phyloP scores from a whole-genome alignment of 1,140 invertebrate species.

The Pseudomyrmex flavicornis region DNA sequence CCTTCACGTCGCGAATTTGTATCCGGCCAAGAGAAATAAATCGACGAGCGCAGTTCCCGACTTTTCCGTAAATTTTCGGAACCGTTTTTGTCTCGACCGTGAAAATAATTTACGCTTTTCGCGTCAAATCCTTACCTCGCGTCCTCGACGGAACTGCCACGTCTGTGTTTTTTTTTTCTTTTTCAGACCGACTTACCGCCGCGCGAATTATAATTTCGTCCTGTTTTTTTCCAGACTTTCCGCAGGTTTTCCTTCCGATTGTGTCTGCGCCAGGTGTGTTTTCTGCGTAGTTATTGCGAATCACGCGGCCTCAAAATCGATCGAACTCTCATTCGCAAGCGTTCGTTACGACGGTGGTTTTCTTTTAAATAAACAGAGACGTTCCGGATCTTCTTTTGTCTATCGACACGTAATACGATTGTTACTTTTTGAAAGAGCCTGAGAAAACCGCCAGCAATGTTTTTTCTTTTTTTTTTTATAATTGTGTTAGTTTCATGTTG shows the following conservation, averaged over 20 bases:
- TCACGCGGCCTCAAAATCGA: neutral
- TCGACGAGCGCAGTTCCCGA: constrained; percentile 32
- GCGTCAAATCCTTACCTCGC: constrained; percentile 25
- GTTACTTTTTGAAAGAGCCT: too few species aligned
- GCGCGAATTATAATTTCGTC: constrained; percentile 38
- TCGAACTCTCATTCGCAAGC: neutral
- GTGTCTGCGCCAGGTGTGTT: neutral
- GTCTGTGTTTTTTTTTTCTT: constrained; percentile 26
- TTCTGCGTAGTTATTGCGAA: neutral
- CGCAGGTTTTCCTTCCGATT: constrained; percentile 48
- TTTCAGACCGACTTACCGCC: constrained; percentile 25
- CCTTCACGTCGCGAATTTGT: constrained; percentile 37
- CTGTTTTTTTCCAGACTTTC: constrained; percentile 23
- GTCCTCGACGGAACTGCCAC: neutral
- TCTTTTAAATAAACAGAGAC: too few species aligned
- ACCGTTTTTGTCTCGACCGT: constrained; percentile 31
- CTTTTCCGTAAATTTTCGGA: constrained; percentile 28
- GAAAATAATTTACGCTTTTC: constrained; percentile 50
- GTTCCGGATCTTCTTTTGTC: too few species aligned
- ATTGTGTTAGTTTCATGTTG: constrained; percentile 26
- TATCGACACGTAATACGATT: too few species aligned
- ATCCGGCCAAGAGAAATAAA: constrained; percentile 42
- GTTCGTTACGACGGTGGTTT: too few species aligned
- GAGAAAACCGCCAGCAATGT: too few species aligned
- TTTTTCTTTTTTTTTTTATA: too few species aligned